phyloP scores from a whole-genome alignment of 2,888 invertebrate species.

The Mesorhabditis sp. region DNA sequence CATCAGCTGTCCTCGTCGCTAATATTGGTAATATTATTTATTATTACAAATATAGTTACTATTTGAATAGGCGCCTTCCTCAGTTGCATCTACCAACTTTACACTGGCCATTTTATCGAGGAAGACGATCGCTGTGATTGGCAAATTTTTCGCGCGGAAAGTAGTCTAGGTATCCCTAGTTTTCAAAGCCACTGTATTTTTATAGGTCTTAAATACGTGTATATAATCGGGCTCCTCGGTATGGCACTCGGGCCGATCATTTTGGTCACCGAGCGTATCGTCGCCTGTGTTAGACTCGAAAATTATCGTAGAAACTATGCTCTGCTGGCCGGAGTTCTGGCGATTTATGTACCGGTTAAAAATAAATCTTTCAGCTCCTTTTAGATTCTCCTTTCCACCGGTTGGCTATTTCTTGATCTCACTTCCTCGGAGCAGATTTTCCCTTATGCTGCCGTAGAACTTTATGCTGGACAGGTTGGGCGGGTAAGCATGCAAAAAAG shows the following conservation, averaged over 20 bases:
- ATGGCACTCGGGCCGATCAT: neutral
- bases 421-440: slow-evolving; percentile 1
- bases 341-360: neutral
- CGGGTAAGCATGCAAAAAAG: neutral
- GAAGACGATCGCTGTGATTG: neutral
- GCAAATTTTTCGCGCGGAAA: neutral
- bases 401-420: neutral
- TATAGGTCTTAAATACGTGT: neutral
- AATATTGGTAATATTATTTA: neutral
- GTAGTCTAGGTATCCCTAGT: neutral
- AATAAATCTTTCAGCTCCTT: neutral
- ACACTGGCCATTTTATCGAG: neutral
- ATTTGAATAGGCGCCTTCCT: neutral
- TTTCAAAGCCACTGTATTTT: neutral
- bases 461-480: slow-evolving; percentile 2
- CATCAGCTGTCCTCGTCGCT: neutral
- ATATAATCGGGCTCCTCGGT: neutral
- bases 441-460: neutral
- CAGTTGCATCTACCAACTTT: slow-evolving; percentile 1
- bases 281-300: neutral
- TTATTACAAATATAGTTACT: too few species aligned
- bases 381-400: slow-evolving; percentile 2
- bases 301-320: neutral
- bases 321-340: neutral
- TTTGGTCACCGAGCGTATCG: slow-evolving; percentile 2